phyloP scores from a whole-genome alignment of 2,797 vertebrate species.

The Neoniphon sammara region DNA sequence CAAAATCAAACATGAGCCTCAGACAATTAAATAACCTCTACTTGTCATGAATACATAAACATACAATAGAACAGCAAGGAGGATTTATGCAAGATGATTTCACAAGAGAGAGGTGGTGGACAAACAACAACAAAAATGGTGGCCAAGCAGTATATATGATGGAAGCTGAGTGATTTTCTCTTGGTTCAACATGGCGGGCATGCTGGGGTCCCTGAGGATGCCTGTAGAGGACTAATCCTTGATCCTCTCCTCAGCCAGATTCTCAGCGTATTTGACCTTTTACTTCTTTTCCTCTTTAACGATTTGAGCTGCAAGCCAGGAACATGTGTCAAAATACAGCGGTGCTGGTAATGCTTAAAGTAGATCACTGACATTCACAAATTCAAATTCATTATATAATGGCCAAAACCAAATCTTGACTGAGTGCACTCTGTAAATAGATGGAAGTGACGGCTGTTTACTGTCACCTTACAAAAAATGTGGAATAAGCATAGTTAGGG shows the following conservation, averaged over 20 bases:
- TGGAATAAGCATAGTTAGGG: too few relatives aligned
- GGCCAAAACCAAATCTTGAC: background rate
- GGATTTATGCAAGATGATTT: constrained; percentile 25
- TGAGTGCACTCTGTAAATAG: too few relatives aligned
- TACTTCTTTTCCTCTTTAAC: constrained; percentile 77
- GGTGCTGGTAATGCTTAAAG: background rate
- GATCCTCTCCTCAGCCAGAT: constrained; percentile 25
- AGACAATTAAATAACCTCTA: constrained; percentile 1
- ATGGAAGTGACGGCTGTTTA: too few relatives aligned
- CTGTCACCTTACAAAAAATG: too few relatives aligned
- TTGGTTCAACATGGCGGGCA: constrained; percentile 27
- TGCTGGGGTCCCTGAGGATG: constrained; percentile 32
- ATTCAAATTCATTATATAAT: background rate
- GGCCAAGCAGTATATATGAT: constrained; percentile 28
- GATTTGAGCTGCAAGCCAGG: constrained; percentile 79
- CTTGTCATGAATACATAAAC: constrained; percentile 9
- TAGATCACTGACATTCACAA: background rate
- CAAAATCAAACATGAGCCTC: background rate
- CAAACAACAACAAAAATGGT: constrained; percentile 7
- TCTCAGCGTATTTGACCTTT: background rate
- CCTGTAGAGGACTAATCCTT: constrained; percentile 2
- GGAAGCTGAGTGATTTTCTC: constrained; percentile 36
- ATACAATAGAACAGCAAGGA: constrained; percentile 16
- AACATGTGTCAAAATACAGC: constrained; percentile 12
- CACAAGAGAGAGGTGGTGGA: constrained; percentile 32